Conservation (phyloP, 2,888 invertebrate genomes). For the Lasioglossum calceatum region DNA sequence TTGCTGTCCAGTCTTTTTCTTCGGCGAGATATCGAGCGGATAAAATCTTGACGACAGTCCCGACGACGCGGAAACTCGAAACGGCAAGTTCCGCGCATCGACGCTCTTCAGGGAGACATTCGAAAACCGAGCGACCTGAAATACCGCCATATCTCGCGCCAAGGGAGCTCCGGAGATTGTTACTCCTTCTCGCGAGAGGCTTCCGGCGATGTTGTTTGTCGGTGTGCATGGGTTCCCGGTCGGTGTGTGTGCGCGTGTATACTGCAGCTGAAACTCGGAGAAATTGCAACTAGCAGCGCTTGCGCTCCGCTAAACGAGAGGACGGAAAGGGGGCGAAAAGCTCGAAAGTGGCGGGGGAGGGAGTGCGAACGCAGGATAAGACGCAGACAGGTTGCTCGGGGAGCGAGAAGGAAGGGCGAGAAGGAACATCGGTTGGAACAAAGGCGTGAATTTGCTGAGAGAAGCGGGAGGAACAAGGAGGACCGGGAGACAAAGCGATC, state of each 20-base stretch:
- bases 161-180: conserved; percentile 50
- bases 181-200: conserved; percentile 65
- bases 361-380: conserved; percentile 50
- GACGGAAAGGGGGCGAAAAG: conserved; percentile 64
- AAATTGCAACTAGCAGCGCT: conserved; percentile 68
- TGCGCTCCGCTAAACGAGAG: conserved; percentile 60
- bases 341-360: conserved; percentile 50
- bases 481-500: conserved; percentile 6
- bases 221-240: conserved; percentile 28
- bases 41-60: not conserved
- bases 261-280: conserved; percentile 62
- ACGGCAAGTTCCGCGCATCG: conserved; percentile 16
- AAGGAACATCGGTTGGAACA: conserved; percentile 26
- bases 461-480: conserved; percentile 13
- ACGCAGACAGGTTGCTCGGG: conserved; percentile 58
- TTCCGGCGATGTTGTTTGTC: conserved; percentile 43
- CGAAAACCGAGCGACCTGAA: conserved; percentile 28
- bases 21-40: not conserved
- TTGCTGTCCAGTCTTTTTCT: not conserved
- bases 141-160: conserved; percentile 53
- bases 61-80: not conserved
- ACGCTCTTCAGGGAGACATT: conserved; percentile 28
- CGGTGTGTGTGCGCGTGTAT: conserved; percentile 32
- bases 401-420: conserved; percentile 26
- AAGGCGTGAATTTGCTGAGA: conserved; percentile 33